phyloP scores from a whole-genome alignment of 2,888 invertebrate species.

The Callosobruchus maculatus region DNA sequence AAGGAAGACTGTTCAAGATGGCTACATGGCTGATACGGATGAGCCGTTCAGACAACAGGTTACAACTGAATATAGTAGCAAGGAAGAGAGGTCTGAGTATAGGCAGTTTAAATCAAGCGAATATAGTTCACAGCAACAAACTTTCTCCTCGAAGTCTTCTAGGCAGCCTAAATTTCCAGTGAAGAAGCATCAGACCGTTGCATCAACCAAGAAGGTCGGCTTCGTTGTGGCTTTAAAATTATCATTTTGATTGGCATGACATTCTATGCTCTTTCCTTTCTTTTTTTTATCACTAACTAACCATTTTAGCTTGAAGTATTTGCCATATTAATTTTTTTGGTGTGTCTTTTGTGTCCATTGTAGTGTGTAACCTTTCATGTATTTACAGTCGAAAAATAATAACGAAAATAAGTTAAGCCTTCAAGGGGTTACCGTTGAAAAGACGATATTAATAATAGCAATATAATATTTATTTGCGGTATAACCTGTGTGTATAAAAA shows the following conservation, averaged over 20 bases:
- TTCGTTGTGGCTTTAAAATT: slow-evolving; percentile 10
- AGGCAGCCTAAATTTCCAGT: slow-evolving; percentile 35
- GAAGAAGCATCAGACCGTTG: slow-evolving; percentile 41
- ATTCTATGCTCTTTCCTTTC: no score
- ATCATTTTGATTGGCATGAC: no score
- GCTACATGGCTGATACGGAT: slow-evolving; percentile 70
- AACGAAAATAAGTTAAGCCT: no score
- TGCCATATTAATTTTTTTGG: slow-evolving; percentile 12
- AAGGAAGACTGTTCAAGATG: slow-evolving; percentile 53
- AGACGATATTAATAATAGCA: no score
- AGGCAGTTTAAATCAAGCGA: slow-evolving; percentile 39
- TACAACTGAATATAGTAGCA: slow-evolving; percentile 37
- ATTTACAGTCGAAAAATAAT: no score
- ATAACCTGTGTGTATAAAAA: no score
- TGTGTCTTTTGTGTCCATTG: no score
- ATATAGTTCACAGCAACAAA: neutral
- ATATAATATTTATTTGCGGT: no score
- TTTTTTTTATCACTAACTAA: no score
- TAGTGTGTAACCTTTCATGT: no score
- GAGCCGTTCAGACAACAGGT: slow-evolving; percentile 52
- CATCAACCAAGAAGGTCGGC: slow-evolving; percentile 48
- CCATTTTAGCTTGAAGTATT: slow-evolving; percentile 3
- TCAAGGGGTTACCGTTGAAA: no score
- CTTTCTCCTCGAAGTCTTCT: neutral
- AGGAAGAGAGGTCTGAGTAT: slow-evolving; percentile 40